Percentiles rank a stretch among this genome's conserved stretches.
These are phyloP conservation scores for Lindbergichthys nudifrons DNA, from an alignment of 2,797 vertebrate species.

Conservation along the genomic window DNA sequence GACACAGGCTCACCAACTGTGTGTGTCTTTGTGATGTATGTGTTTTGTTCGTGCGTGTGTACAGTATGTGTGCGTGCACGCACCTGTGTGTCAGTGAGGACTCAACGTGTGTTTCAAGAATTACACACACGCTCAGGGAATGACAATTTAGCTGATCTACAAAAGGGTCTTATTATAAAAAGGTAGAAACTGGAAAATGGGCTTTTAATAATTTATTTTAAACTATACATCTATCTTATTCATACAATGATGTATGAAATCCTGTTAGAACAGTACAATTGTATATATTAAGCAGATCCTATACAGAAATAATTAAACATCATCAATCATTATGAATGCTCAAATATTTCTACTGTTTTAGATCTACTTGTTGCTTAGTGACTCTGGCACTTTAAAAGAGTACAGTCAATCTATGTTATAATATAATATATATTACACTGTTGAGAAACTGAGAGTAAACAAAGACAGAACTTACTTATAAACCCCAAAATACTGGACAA, in stretches of 20 bases:
- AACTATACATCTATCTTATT: too few species aligned
- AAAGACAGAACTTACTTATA: background rate
- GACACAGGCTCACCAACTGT: constrained; percentile 81
- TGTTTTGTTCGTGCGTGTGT: constrained; percentile 75
- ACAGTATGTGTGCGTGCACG: constrained; percentile 72
- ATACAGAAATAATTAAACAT: background rate
- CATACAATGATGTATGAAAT: background rate
- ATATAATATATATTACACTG: background rate
- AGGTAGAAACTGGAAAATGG: background rate
- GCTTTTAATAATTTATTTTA: background rate
- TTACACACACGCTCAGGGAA: constrained; percentile 11
- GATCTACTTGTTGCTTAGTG: background rate
- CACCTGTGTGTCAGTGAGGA: constrained; percentile 73
- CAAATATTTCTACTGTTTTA: background rate
- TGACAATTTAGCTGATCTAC: constrained; percentile 24
- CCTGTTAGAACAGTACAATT: background rate
- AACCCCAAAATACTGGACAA: background rate
- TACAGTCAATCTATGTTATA: too few species aligned
- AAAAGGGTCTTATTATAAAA: constrained; percentile 1
- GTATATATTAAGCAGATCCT: background rate
- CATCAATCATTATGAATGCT: too few species aligned
- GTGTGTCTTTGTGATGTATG: constrained; percentile 78
- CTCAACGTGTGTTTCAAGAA: constrained; percentile 35
- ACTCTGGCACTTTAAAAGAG: background rate
- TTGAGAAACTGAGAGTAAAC: background rate